Conservation (phyloP, 2,888 invertebrate genomes). For the Abscondita cerata region DNA sequence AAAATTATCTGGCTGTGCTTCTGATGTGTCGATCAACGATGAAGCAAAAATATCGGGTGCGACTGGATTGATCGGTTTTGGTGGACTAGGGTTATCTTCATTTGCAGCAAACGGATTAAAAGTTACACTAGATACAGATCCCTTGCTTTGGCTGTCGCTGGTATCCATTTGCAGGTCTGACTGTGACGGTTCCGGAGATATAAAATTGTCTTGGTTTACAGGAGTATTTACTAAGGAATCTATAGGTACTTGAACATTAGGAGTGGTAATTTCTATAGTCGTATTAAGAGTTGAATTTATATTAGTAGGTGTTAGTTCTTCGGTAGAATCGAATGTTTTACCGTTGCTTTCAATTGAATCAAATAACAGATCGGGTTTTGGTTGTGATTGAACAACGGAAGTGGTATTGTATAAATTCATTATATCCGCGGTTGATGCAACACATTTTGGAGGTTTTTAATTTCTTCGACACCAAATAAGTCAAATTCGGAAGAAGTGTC, state of each 20-base stretch:
- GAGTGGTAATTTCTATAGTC: not conserved
- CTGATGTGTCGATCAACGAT: slow-evolving; percentile 13
- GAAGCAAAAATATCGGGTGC: slow-evolving; percentile 43
- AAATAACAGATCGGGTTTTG: slow-evolving; percentile 42
- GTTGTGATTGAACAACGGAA: slow-evolving; percentile 28
- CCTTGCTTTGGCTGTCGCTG: slow-evolving; percentile 57
- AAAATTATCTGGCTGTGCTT: slow-evolving; percentile 34
- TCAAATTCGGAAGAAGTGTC: slow-evolving; percentile 48
- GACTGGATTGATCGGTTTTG: slow-evolving; percentile 38
- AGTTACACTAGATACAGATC: slow-evolving; percentile 56
- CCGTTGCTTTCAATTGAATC: slow-evolving; percentile 39
- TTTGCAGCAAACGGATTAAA: slow-evolving; percentile 61
- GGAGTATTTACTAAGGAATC: slow-evolving; percentile 26
- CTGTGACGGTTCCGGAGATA: slow-evolving; percentile 54
- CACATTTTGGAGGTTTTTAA: slow-evolving; percentile 48
- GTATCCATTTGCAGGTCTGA: slow-evolving; percentile 57
- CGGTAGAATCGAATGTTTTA: not conserved
- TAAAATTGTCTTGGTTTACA: slow-evolving; percentile 45
- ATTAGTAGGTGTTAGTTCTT: not conserved
- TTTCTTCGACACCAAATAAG: slow-evolving; percentile 52
- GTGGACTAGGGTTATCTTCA: slow-evolving; percentile 47
- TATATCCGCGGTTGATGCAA: slow-evolving; percentile 57
- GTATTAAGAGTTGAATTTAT: not conserved
- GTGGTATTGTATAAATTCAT: slow-evolving; percentile 54
- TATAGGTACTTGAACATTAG: slow-evolving; percentile 14